phyloP scores from a whole-genome alignment of 2,888 invertebrate genomes.

The Fragum fragum region DNA sequence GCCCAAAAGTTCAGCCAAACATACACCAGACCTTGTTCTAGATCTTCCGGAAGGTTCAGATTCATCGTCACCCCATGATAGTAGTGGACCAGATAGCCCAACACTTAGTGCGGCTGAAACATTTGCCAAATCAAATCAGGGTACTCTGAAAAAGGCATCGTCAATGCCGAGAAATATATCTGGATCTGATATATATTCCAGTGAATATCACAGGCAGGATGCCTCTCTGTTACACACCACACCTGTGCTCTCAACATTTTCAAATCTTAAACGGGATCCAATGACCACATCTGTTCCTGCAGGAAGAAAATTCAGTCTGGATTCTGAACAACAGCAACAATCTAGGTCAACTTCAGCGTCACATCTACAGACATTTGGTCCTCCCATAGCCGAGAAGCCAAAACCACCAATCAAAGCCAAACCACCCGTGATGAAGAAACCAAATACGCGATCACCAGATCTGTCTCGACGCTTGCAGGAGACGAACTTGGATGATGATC shows the following conservation, averaged over 20 bases:
- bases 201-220: constrained; percentile 14
- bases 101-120: constrained; percentile 90
- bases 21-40: constrained; percentile 86
- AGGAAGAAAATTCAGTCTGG: constrained; percentile 58
- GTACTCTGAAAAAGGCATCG: constrained; percentile 91
- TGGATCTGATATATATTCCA: constrained; percentile 50
- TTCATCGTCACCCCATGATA: constrained; percentile 79
- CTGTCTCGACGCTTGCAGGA: constrained; percentile 65
- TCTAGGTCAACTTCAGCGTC: constrained; percentile 68
- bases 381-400: constrained; percentile 84
- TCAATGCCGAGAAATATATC: constrained; percentile 75
- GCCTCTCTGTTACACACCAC: constrained; percentile 3
- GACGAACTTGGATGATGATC: constrained; percentile 63
- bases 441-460: constrained; percentile 71
- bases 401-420: constrained; percentile 89
- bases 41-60: constrained; percentile 84
- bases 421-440: constrained; percentile 92
- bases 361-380: constrained; percentile 67
- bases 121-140: constrained; percentile 93
- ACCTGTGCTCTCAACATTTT: constrained; percentile 62
- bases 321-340: constrained; percentile 49
- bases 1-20: constrained; percentile 79
- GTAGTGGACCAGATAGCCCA: constrained; percentile 81
- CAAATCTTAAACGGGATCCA: constrained; percentile 32
- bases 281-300: constrained; percentile 31